Conservation (phyloP, 2,888 invertebrate species). For the Heliconius ismenius region DNA sequence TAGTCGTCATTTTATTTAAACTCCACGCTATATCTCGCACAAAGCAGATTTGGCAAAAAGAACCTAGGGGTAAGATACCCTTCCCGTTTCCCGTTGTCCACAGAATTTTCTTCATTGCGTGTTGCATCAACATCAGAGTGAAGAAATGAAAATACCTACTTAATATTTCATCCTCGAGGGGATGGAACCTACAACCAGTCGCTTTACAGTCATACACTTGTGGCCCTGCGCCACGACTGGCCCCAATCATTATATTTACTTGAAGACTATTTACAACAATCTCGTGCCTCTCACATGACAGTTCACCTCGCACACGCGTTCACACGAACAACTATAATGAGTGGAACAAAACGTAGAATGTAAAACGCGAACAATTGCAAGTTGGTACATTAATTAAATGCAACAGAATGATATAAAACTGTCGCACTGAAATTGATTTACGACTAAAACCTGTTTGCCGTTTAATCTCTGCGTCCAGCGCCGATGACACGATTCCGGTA, state of each 20-base stretch:
- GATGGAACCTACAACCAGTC: too few species aligned
- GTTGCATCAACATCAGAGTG: too few species aligned
- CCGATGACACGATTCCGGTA: constrained; percentile 71
- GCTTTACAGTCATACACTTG: too few species aligned
- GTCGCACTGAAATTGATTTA: constrained; percentile 67
- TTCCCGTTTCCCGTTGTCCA: too few species aligned
- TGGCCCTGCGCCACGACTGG: too few species aligned
- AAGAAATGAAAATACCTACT: too few species aligned
- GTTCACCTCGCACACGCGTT: background rate
- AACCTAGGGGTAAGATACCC: too few species aligned
- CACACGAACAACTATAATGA: background rate
- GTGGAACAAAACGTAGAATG: constrained; percentile 23
- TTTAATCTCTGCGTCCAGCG: constrained; percentile 68
- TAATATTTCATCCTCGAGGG: too few species aligned
- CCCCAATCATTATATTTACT: background rate
- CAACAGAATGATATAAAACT: constrained; percentile 61
- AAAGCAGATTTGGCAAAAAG: too few species aligned
- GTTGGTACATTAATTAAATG: constrained; percentile 58
- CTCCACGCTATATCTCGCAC: too few species aligned
- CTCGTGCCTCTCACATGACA: background rate
- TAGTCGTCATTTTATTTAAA: too few species aligned
- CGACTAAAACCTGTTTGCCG: constrained; percentile 71
- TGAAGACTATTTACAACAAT: background rate
- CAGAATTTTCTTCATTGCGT: too few species aligned
- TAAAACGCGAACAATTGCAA: constrained; percentile 30